Evolutionary conservation across 2,797 vertebrate genomes (phyloP).

Genomic region (Sciaenops ocellatus): DNA sequence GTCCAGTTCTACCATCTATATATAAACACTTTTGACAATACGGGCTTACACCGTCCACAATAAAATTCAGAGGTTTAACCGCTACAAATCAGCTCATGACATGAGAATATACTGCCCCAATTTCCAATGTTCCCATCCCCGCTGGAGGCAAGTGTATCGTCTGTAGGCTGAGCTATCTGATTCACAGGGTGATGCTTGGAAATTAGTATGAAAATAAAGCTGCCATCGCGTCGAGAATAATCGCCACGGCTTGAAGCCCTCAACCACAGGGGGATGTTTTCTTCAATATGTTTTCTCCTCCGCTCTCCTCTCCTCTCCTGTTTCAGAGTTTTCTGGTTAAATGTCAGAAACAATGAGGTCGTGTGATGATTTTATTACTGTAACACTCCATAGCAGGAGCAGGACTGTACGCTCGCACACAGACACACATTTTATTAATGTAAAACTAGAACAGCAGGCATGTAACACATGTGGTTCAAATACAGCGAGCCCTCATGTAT

Average conservation of each 20-base stretch:
- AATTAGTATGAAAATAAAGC: conserved; percentile 72
- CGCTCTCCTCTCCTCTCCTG: conserved; percentile 25
- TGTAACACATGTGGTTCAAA: conserved; percentile 78
- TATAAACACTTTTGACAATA: conserved; percentile 39
- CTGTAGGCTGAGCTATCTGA: conserved; percentile 45
- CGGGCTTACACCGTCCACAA: conserved; percentile 8
- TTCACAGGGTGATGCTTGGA: conserved; percentile 56
- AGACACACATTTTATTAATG: conserved; percentile 65
- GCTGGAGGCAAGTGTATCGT: conserved; percentile 34
- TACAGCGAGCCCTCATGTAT: conserved; percentile 62
- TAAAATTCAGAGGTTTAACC: conserved; percentile 31
- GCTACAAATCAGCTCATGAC: conserved; percentile 41
- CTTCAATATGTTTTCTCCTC: conserved; percentile 52
- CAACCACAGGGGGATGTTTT: conserved; percentile 60
- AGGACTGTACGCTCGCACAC: conserved; percentile 46
- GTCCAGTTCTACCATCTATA: conserved; percentile 21
- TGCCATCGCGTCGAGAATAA: conserved; percentile 67
- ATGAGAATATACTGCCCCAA: conserved; percentile 34
- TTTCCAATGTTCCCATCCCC: conserved; percentile 27
- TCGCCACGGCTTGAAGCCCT: conserved; percentile 54
- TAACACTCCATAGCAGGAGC: conserved; percentile 63
- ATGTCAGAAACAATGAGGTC: conserved; percentile 75
- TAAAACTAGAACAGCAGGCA: conserved; percentile 71
- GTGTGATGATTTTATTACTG: conserved; percentile 79
- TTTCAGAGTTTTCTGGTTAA: conserved; percentile 59